A percentile compares a stretch with the other conserved stretches of the same genome.
These are phyloP conservation scores for Lepus americanus DNA, from an alignment of 2,113 vertebrate species.

Conservation along the genomic window DNA sequence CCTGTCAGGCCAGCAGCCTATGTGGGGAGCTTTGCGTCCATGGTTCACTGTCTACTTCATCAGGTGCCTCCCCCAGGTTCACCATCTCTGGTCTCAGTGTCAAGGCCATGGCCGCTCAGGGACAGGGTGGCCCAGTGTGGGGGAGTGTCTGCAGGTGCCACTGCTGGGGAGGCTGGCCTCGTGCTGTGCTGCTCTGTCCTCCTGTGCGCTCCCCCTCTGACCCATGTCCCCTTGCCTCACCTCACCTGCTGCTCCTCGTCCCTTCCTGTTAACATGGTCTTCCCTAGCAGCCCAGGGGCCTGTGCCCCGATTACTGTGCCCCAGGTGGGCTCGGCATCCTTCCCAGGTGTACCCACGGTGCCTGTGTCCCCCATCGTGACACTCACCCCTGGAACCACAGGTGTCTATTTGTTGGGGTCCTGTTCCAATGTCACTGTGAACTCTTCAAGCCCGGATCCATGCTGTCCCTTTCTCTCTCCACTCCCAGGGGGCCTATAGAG, in stretches of 20 bases:
- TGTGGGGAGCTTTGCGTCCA: rapidly evolving
- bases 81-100: not conserved
- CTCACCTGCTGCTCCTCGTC: not conserved
- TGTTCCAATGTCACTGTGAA: not conserved
- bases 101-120: not conserved
- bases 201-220: not conserved
- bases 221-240: not conserved
- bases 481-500: not conserved
- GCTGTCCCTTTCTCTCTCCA: not conserved
- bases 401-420: not conserved
- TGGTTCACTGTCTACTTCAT: not conserved
- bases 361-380: not conserved
- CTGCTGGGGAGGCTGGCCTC: not conserved
- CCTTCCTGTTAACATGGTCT: not conserved
- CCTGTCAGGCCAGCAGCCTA: not conserved
- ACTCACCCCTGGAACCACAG: not conserved
- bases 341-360: not conserved
- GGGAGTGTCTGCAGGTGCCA: not conserved
- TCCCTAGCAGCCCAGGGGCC: not conserved
- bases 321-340: not conserved
- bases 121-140: not conserved
- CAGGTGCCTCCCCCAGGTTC: not conserved
- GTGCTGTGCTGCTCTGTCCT: not conserved
- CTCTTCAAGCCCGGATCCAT: not conserved
- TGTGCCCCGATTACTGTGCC: not conserved